These are phyloP conservation scores for Corythornis cristatus DNA, from an alignment of 2,113 vertebrate species.

Conservation along the genomic window DNA sequence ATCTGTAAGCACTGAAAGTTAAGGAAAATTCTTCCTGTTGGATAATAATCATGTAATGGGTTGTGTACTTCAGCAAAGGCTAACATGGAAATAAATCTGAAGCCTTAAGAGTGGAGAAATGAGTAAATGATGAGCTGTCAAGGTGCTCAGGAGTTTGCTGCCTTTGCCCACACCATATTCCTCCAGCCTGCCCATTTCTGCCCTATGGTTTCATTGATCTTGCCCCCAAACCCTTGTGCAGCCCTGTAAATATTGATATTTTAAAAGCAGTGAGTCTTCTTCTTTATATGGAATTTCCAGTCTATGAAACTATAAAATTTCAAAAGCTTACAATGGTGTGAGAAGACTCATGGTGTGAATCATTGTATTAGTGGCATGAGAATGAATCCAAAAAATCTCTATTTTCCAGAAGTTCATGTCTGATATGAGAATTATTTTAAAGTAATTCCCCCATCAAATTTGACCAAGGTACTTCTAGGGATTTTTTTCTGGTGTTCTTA, in stretches of 20 bases:
- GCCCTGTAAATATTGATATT: not conserved
- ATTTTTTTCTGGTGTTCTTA: not conserved
- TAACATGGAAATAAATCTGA: not conserved
- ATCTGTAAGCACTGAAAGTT: no score
- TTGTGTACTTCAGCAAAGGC: not conserved
- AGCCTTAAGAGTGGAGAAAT: not conserved
- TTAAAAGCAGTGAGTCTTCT: not conserved
- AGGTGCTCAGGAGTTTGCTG: not conserved
- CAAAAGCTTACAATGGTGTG: not conserved
- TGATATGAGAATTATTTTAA: not conserved
- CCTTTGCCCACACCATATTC: not conserved
- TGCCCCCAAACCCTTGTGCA: not conserved
- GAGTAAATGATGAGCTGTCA: not conserved
- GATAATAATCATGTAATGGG: not conserved
- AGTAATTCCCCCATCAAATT: not conserved
- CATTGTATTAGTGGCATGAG: not conserved
- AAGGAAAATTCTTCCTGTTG: not conserved
- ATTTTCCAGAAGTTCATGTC: not conserved
- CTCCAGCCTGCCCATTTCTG: not conserved
- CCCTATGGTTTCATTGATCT: not conserved
- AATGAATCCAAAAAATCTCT: not conserved
- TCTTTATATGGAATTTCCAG: not conserved
- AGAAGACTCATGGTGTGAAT: not conserved
- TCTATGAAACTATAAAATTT: not conserved
- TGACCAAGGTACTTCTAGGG: not conserved